Conservation (phyloP, 2,113 vertebrate genomes). For the Elephantulus edwardii region DNA sequence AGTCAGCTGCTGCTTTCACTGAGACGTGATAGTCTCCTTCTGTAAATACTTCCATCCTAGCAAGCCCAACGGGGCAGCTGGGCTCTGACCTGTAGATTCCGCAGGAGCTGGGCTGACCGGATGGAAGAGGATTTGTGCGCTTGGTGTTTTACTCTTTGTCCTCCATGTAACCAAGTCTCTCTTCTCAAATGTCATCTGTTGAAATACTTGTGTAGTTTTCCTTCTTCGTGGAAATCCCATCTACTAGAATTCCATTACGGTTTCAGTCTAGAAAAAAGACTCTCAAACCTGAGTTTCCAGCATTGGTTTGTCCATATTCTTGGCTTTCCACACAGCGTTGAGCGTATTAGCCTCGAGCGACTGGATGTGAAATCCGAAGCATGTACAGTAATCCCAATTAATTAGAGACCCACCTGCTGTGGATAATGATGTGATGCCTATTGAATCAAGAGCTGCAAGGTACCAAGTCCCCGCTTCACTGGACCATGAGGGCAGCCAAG, state of each 20-base stretch:
- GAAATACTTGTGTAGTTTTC: accelerated
- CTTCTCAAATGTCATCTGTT: background rate
- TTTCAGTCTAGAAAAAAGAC: background rate
- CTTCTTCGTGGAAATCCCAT: too few relatives aligned
- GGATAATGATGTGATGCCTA: accelerated
- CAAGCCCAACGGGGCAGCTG: background rate
- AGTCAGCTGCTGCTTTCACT: too few relatives aligned
- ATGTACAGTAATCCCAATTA: accelerated
- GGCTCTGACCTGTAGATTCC: background rate
- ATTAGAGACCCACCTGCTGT: accelerated
- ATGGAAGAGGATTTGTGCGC: background rate
- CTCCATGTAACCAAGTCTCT: background rate
- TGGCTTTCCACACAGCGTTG: background rate
- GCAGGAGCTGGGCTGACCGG: background rate
- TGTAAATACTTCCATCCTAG: background rate
- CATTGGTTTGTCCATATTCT: accelerated
- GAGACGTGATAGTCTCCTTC: background rate
- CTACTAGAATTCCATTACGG: accelerated
- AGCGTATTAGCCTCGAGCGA: accelerated
- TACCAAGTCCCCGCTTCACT: accelerated
- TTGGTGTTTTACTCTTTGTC: background rate
- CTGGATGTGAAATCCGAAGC: accelerated
- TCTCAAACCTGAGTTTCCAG: background rate
- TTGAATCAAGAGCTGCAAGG: accelerated
- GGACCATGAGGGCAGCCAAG: accelerated